phyloP scores from a whole-genome alignment of 2,888 invertebrate species.

The Brachyptera putata region DNA sequence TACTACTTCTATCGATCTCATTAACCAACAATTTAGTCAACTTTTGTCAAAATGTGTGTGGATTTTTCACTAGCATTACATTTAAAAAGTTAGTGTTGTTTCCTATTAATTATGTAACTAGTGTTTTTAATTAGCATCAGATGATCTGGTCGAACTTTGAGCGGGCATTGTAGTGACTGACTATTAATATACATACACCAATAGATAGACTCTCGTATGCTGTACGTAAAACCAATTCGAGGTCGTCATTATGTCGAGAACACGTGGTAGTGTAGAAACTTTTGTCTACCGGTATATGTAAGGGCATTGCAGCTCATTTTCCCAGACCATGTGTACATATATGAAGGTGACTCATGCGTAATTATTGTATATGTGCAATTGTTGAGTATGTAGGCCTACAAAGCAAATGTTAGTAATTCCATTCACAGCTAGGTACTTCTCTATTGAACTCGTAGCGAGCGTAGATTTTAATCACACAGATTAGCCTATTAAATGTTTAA shows the following conservation, averaged over 20 bases:
- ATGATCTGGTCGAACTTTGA: slow-evolving; percentile 11
- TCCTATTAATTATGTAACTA: slow-evolving; percentile 28
- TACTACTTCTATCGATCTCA: slow-evolving; percentile 32
- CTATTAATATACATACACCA: slow-evolving; percentile 17
- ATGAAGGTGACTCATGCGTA: no score
- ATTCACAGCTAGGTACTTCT: not conserved
- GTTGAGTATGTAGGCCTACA: no score
- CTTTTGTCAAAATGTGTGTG: slow-evolving; percentile 27
- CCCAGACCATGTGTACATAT: no score
- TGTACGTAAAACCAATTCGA: not conserved
- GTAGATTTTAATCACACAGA: not conserved
- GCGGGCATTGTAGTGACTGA: slow-evolving; percentile 18
- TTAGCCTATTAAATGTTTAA: slow-evolving; percentile 19
- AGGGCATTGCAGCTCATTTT: no score
- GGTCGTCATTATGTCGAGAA: no score
- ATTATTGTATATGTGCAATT: no score
- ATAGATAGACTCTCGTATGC: not conserved
- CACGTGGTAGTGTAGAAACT: no score
- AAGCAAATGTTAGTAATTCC: not conserved
- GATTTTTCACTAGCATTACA: slow-evolving; percentile 21
- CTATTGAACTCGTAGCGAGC: not conserved
- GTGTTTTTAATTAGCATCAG: slow-evolving; percentile 2
- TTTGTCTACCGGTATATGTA: no score
- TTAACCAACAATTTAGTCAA: slow-evolving; percentile 31
- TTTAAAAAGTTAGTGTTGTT: slow-evolving; percentile 25